A percentile compares a stretch with the other conserved stretches of the same genome.
Conservation (phyloP, 2,797 vertebrate species). For the Myotis planiceps region DNA sequence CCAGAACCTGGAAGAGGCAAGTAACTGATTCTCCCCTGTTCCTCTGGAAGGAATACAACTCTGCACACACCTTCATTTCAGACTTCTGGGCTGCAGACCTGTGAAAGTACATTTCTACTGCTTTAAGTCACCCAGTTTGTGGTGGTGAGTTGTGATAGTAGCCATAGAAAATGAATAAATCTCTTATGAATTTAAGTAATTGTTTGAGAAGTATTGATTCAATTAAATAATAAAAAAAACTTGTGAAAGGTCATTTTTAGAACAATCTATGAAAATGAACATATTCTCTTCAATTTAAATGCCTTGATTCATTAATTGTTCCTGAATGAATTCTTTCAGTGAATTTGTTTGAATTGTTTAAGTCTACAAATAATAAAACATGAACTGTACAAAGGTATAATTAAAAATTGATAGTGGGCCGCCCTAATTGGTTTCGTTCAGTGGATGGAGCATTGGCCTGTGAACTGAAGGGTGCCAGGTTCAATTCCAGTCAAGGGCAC, state of each 20-base stretch:
- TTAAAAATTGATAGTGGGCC: background rate
- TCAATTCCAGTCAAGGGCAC: too few species aligned
- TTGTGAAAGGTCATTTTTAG: background rate
- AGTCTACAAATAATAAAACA: background rate
- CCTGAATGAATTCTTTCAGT: background rate
- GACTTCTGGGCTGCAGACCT: background rate
- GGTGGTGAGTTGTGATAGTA: background rate
- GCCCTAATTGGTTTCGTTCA: background rate
- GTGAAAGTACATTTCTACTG: background rate
- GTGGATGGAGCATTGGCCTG: too few species aligned
- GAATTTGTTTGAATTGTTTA: background rate
- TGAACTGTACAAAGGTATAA: background rate
- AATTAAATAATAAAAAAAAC: background rate
- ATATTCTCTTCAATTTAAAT: constrained; percentile 24
- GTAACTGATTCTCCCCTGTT: background rate
- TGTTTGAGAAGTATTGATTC: constrained; percentile 14
- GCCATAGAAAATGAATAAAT: background rate
- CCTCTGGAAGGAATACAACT: background rate
- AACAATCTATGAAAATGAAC: background rate
- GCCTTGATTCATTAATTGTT: background rate
- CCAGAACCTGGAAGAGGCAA: background rate
- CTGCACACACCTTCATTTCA: background rate
- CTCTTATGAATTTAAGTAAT: constrained; percentile 12
- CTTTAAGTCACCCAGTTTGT: background rate
- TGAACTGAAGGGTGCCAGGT: too few species aligned